Base-by-base conservation (phyloP, 2,888 invertebrate species). In the Cephalotes varians region DNA sequence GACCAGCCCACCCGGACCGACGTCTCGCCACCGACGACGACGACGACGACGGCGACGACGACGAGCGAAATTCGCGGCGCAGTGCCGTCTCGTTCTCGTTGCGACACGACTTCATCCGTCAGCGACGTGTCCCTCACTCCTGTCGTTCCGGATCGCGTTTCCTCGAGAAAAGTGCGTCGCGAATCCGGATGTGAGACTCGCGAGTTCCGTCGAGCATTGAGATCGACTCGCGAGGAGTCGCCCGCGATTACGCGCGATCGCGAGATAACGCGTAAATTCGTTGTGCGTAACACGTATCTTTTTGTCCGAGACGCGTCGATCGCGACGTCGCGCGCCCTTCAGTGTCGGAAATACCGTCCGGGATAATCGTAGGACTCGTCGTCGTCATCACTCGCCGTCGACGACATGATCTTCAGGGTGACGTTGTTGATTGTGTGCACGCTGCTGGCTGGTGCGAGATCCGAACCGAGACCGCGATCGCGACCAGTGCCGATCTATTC, bases 401-500 rank as follows among this genome's bases (percentile, higher is more conserved):
- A 82, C 89, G 89, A 84, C 85, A 94, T 93, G 93, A 91, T 90
- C 87, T 86, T 90, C 84, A 87, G 88, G 87, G 90, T 90, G 90
- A 87, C 84, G 74, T 86, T 92, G 74, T 71, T 92, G 86, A 91
- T 90, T 85, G 85, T 92, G 80, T 90, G 91, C 84, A 85, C 91
- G 88, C 83, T 92, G 86, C 86, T 91, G 83, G 88, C 83, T 72
- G 85, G 86, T 65, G 92, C 88, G 69, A 88, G 88, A 76, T 87
- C 90, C 67, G 91, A 92, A 72, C 87, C 91, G 25, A 82, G 83
- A 72, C 85, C 91, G 80, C 89, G 91, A 12, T 84, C 90, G 54
- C 88, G 93, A 82, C 87, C 90, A 37, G 71, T 90, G 81, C 94
- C 95, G 58, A 95, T 97, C 92, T 98, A 97, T 95, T 96, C 96